phyloP scores from a whole-genome alignment of 2,113 vertebrate species.

The Macquaria ambigua region DNA sequence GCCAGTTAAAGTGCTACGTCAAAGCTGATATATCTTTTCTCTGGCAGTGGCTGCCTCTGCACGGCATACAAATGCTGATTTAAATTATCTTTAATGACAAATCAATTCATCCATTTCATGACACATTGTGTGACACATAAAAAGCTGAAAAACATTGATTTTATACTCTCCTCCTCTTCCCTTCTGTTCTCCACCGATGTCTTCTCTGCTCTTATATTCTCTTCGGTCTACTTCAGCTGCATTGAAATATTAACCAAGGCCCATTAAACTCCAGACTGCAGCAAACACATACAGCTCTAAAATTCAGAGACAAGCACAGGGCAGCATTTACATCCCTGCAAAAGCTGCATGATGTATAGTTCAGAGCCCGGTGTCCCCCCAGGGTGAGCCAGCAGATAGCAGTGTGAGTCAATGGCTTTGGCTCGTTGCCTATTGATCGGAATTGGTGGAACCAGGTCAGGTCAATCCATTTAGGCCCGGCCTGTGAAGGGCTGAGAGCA shows the following conservation, averaged over 20 bases:
- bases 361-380: slow-evolving; percentile 3
- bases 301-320: slow-evolving; percentile 33
- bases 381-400: slow-evolving; percentile 49
- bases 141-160: slow-evolving; percentile 15
- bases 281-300: slow-evolving; percentile 28
- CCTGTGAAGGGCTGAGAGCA: slow-evolving; percentile 36
- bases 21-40: slow-evolving; percentile 24
- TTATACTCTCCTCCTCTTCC: background rate
- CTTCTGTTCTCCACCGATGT: background rate
- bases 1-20: slow-evolving; percentile 37
- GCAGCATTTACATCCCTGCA: slow-evolving; percentile 28
- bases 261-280: slow-evolving; percentile 45
- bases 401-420: slow-evolving; percentile 34
- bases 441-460: slow-evolving; percentile 63
- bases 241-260: slow-evolving; percentile 59
- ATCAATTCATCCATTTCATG: slow-evolving; percentile 23
- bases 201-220: slow-evolving; percentile 21
- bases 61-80: slow-evolving; percentile 13
- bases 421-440: slow-evolving; percentile 62
- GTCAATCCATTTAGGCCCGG: slow-evolving; percentile 60
- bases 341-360: slow-evolving; percentile 22
- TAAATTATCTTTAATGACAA: slow-evolving; percentile 19
- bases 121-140: slow-evolving; percentile 22
- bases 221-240: slow-evolving; percentile 21
- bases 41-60: slow-evolving; percentile 4